phyloP scores from a whole-genome alignment of 2,888 invertebrate species.

The Drosophila borborema region DNA sequence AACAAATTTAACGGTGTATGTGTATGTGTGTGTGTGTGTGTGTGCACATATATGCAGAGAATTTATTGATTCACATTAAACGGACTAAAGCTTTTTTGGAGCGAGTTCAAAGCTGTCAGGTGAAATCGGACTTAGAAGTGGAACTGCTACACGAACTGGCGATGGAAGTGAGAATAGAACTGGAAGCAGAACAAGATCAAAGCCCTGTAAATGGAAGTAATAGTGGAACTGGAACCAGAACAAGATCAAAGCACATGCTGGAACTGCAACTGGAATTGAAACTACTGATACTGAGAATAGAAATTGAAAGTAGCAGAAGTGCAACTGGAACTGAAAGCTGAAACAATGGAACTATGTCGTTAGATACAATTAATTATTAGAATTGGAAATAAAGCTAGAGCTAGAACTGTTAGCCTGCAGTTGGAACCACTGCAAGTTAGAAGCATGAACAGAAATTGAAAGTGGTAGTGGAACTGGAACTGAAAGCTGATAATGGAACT shows the following conservation, averaged over 20 bases:
- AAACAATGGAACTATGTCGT: neutral
- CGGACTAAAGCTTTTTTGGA: conserved; percentile 18
- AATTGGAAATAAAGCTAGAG: too few relatives aligned
- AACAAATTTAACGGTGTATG: conserved; percentile 20
- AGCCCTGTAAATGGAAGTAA: neutral
- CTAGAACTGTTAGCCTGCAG: too few relatives aligned
- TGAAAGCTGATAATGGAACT: too few relatives aligned
- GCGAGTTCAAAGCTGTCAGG: conserved; percentile 11
- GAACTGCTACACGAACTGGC: neutral
- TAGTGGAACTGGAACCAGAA: neutral
- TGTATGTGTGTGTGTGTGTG: neutral
- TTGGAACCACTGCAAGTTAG: too few relatives aligned
- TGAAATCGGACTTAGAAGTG: neutral
- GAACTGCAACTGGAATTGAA: neutral
- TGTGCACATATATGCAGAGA: neutral
- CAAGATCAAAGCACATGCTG: neutral
- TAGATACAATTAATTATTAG: too few relatives aligned
- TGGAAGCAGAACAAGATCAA: too few relatives aligned
- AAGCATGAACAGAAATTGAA: neutral
- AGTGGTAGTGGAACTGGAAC: neutral
- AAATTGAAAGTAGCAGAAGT: too few relatives aligned
- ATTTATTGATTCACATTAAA: conserved; percentile 65
- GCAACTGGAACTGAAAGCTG: neutral
- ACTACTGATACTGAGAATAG: neutral
- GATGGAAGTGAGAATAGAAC: too few relatives aligned